These are phyloP conservation scores for Escarpia spicata DNA, from an alignment of 2,888 invertebrate species.

Conservation along the genomic window DNA sequence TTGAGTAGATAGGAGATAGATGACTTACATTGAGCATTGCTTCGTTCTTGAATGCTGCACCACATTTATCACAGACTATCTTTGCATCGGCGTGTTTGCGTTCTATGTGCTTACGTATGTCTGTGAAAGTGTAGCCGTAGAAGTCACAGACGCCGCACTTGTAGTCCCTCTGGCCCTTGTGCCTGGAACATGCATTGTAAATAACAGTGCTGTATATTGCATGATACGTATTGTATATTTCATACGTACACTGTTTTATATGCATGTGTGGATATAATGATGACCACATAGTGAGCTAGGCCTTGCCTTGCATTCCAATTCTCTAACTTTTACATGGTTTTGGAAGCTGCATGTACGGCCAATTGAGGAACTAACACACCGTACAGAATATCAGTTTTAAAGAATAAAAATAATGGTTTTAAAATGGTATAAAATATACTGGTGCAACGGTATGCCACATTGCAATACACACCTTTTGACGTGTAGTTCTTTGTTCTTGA, in stretches of 20 bases:
- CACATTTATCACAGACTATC: slow-evolving; percentile 39
- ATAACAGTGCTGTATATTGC: not conserved
- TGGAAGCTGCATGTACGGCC: too few species aligned
- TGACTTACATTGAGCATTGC: slow-evolving; percentile 30
- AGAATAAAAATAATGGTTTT: too few species aligned
- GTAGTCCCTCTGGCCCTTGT: slow-evolving; percentile 65
- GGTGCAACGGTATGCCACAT: not conserved
- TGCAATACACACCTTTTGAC: slow-evolving; percentile 60
- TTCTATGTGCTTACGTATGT: slow-evolving; percentile 67
- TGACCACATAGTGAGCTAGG: too few species aligned
- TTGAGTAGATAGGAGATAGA: not conserved
- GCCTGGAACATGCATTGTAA: slow-evolving; percentile 49
- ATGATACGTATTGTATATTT: too few species aligned
- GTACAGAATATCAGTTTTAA: too few species aligned
- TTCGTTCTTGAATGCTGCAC: slow-evolving; percentile 27
- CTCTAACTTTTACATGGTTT: too few species aligned
- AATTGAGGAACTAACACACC: too few species aligned
- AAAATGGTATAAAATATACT: not conserved
- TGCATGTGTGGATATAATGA: too few species aligned
- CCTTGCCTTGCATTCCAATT: too few species aligned
- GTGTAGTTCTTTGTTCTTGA: slow-evolving; percentile 66
- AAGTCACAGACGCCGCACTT: slow-evolving; percentile 67
- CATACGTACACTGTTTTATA: too few species aligned
- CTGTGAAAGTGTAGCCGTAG: slow-evolving; percentile 67
- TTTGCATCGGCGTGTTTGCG: slow-evolving; percentile 57